Evolutionary conservation across 1,140 invertebrate genomes (phyloP), one percentile per base, ranked within the genome.

Genomic region (Eriocheir sinensis): DNA sequence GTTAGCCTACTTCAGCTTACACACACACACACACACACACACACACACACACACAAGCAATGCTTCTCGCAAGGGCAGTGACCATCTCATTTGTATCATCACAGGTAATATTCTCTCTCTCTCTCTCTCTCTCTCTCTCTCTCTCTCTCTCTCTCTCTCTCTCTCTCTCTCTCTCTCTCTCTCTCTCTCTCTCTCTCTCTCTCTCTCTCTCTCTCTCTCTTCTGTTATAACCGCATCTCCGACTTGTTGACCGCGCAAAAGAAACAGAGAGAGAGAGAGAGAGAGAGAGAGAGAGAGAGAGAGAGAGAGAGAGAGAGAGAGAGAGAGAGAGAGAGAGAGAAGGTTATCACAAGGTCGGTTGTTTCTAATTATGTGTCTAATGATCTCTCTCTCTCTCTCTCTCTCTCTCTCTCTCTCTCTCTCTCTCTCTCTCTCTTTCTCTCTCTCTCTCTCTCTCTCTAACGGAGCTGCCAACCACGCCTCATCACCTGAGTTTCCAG

Each of bases 101-200:
- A n/a, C n/a, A 48, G 44, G 44, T 34, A 81, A 81, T 3, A 6
- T 3, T 6, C 9, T 41, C 2, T 44, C 88, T 44, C 40, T 89
- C 36, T 40, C 40, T 40, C 86, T 41, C 86, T 89, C 38, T 41
- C 40, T 89, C 86, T 41, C 40, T 41, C 40, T 89, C 86, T 41
- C 40, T 89, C 86, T 89, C 86, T 89, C 40, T 41, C 86, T 89
- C 34, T 41, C 86, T 89, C 86, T 48, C 44, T 48, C 44, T 48
- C 44, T 48, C 44, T 48, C 44, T 83, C 80, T 83, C 44, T 48
- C 41, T 41, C 41, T 44, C 41, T 34, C 34, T 88, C 85, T 88
- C 34, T 88, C 85, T 88, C 85, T 88, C 85, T 88, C 85, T 88
- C 40, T 88, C 85, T 88, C 85, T 88, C 85, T 88, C 85, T 88